Evolutionary conservation across 92 coral and sea anemone species (phyloP).

Genomic region (Porites divaricata): DNA sequence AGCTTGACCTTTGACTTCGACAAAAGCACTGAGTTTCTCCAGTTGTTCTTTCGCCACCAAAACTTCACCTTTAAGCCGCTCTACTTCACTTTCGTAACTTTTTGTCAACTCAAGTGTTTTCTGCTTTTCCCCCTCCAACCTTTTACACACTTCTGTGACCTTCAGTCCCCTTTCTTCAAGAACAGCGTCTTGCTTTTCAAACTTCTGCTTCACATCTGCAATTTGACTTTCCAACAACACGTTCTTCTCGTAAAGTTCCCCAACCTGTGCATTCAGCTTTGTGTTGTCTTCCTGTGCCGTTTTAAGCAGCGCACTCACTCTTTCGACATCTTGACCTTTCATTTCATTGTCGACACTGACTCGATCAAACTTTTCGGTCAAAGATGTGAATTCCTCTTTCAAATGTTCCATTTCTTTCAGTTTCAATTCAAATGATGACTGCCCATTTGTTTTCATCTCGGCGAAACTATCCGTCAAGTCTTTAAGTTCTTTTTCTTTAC

Average conservation of each 20-base stretch:
- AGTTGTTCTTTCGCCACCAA: slow-evolving; percentile 25
- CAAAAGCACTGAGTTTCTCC: slow-evolving; percentile 38
- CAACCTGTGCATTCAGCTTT: neutral
- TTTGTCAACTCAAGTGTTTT: neutral
- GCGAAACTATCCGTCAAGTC: slow-evolving; percentile 30
- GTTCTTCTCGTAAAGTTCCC: neutral
- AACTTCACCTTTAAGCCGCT: slow-evolving; percentile 26
- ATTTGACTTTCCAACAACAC: slow-evolving; percentile 33
- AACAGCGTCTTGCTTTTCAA: slow-evolving; percentile 1
- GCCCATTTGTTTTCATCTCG: slow-evolving; percentile 15
- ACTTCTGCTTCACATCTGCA: slow-evolving; percentile 33
- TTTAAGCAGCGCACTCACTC: slow-evolving; percentile 5
- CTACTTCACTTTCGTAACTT: slow-evolving; percentile 12
- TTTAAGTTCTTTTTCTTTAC: slow-evolving; percentile 56
- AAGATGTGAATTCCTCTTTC: slow-evolving; percentile 30
- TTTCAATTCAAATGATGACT: slow-evolving; percentile 7
- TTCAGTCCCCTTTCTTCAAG: slow-evolving; percentile 17
- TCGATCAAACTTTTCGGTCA: slow-evolving; percentile 38
- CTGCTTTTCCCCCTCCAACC: slow-evolving; percentile 35
- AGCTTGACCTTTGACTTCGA: slow-evolving; percentile 56
- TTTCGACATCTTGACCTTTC: slow-evolving; percentile 39
- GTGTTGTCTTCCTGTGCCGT: slow-evolving; percentile 30
- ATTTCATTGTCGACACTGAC: slow-evolving; percentile 23
- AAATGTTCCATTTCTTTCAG: slow-evolving; percentile 7
- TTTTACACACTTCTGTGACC: slow-evolving; percentile 11